phyloP scores from a whole-genome alignment of 2,888 invertebrate genomes.

The Volucella inanis region DNA sequence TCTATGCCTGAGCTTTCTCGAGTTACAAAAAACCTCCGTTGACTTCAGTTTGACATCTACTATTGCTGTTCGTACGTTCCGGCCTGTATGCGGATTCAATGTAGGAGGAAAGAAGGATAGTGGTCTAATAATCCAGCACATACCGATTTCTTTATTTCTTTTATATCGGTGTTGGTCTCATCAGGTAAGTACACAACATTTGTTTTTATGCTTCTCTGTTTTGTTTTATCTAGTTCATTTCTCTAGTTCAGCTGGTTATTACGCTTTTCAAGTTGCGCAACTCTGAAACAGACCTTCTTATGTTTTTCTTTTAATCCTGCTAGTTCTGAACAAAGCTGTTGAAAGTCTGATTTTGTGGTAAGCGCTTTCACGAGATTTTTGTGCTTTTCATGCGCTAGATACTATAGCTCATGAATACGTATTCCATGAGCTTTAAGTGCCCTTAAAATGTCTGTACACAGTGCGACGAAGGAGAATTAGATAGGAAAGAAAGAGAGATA shows the following conservation, averaged over 20 bases:
- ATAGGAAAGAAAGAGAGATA: too few relatives aligned
- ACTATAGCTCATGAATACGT: too few relatives aligned
- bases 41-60: conserved; percentile 1
- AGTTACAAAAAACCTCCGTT: not conserved
- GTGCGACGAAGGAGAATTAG: too few relatives aligned
- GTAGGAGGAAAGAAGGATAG: not conserved
- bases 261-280: not conserved
- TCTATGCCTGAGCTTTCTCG: conserved; percentile 1
- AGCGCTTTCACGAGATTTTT: too few relatives aligned
- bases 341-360: too few relatives aligned
- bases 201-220: conserved; percentile 1
- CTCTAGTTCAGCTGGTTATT: not conserved
- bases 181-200: conserved; percentile 2
- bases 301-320: not conserved
- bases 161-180: not conserved
- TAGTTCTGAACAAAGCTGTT: too few relatives aligned
- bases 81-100: not conserved
- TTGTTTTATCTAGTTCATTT: conserved; percentile 2
- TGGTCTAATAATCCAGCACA: not conserved
- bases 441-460: too few relatives aligned
- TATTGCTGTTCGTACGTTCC: not conserved
- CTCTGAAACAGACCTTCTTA: not conserved
- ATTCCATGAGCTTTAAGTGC: too few relatives aligned
- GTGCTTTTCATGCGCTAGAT: too few relatives aligned
- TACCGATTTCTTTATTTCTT: too few relatives aligned